These are phyloP conservation scores for Suillia variegata DNA, from an alignment of 2,888 invertebrate species.

Conservation along the genomic window DNA sequence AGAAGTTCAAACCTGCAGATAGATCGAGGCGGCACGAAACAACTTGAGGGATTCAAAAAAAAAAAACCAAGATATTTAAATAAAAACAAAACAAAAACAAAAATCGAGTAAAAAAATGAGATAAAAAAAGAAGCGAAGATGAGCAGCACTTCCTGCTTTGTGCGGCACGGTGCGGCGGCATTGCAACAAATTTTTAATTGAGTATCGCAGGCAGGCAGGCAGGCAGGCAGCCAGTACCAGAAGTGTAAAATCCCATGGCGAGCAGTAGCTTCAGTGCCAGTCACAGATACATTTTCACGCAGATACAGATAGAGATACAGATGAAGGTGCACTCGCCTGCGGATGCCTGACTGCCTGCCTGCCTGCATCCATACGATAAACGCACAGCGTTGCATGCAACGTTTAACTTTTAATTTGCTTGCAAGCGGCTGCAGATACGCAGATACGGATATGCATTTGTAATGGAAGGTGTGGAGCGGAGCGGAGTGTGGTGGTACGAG, in stretches of 20 bases:
- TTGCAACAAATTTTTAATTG: constrained; percentile 1
- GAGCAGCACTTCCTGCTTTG: constrained; percentile 51
- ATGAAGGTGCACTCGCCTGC: neutral
- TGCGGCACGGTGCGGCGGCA: no score
- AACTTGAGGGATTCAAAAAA: neutral
- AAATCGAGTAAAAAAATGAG: neutral
- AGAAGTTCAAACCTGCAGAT: constrained; percentile 28
- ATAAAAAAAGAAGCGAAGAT: constrained; percentile 41
- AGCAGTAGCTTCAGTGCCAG: neutral
- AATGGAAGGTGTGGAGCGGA: no score
- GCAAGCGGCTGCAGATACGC: neutral
- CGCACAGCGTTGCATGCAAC: constrained; percentile 38
- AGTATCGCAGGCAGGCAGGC: neutral
- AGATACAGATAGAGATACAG: neutral
- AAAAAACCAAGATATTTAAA: neutral
- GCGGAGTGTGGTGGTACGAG: no score
- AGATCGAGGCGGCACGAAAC: neutral
- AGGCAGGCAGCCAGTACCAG: neutral
- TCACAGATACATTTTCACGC: neutral
- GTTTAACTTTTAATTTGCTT: constrained; percentile 51
- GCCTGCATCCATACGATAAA: neutral
- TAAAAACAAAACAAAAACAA: neutral
- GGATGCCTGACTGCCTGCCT: neutral
- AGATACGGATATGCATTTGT: no score
- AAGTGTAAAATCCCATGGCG: neutral